Base-by-base conservation (phyloP, 2,888 invertebrate genomes). In the Plusia festucae region DNA sequence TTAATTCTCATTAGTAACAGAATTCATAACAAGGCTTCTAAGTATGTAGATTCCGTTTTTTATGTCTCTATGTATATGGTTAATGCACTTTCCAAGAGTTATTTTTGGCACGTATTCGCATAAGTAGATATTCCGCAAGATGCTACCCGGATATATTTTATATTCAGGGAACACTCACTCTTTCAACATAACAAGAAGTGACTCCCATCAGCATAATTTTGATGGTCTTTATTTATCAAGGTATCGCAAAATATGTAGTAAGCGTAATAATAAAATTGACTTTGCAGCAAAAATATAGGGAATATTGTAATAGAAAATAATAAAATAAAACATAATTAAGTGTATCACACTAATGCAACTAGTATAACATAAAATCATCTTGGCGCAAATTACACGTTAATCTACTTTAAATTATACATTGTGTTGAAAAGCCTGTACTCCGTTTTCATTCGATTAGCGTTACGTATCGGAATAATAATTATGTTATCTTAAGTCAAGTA, bases 41-140 rank as follows among this genome's bases (percentile, higher is more conserved):
- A n/a, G n/a, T n/a, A n/a, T 49, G 46, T 20, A 20, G 18, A 3
- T 0, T n/a, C 4, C 9, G 46, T 49, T 49, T 49, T 49, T 49
- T 49, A 49, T 40, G 5, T n/a, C 18, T 20, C 11, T 49, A 49
- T 20, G 18, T 49, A 16, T 20, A 13, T 44, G 44, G 46, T 49
- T 20, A 20, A 49, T 49, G 46, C 46, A 49, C 46, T 49, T 49
- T 20, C 46, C 9, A 49, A 8, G 8, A 49, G 46, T 49, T 49
- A 49, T 49, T 49, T 49, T 49, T 49, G 18, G 46, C 46, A 49
- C 46, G 46, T 49, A 49, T 49, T 49, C 46, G 20, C 18, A 49
- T 49, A 49, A 49, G 18, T 20, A 49, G 46, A 49, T 49, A 49
- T 49, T 49, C 46, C 18, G 18, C 20, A 20, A 20, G 46, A 49